Evolutionary conservation across 2,888 invertebrate species (phyloP).

Genomic region (Apotomis betuletana): DNA sequence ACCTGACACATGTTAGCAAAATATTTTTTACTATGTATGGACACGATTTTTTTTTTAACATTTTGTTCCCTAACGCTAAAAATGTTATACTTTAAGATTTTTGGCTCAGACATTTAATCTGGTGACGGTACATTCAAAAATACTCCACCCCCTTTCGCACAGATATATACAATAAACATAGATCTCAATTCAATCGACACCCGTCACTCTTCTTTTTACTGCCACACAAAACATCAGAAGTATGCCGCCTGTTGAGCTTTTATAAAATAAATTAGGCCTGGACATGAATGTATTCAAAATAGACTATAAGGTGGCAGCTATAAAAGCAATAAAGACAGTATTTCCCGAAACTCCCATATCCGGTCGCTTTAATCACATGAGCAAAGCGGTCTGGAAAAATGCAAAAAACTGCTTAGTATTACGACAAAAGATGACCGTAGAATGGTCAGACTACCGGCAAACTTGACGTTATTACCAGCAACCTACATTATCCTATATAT

Average conservation of each 20-base stretch:
- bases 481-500: not conserved
- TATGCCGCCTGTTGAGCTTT: not conserved
- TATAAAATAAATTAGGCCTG: slow-evolving; percentile 6
- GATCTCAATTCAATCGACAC: slow-evolving; percentile 13
- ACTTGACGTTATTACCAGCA: slow-evolving; percentile 14
- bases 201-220: not conserved
- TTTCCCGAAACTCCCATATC: not conserved
- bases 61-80: not conserved
- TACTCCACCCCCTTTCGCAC: not conserved
- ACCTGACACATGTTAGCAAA: too few relatives aligned
- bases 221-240: not conserved
- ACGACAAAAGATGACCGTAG: slow-evolving; percentile 7
- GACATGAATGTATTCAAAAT: not conserved
- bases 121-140: slow-evolving; percentile 5
- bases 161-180: slow-evolving; percentile 10
- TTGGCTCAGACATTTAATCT: slow-evolving; percentile 8
- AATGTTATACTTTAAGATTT: not conserved
- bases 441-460: slow-evolving; percentile 11
- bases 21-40: not conserved
- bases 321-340: not conserved
- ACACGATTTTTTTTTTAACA: not conserved
- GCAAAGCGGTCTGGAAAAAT: not conserved
- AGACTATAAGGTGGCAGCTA: slow-evolving; percentile 1
- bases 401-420: not conserved
- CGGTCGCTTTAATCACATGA: too few relatives aligned